Evolutionary conservation across 1,140 invertebrate genomes (phyloP), one percentile per base, ranked within the genome.

Genomic region (Cataglyphis hispanica): DNA sequence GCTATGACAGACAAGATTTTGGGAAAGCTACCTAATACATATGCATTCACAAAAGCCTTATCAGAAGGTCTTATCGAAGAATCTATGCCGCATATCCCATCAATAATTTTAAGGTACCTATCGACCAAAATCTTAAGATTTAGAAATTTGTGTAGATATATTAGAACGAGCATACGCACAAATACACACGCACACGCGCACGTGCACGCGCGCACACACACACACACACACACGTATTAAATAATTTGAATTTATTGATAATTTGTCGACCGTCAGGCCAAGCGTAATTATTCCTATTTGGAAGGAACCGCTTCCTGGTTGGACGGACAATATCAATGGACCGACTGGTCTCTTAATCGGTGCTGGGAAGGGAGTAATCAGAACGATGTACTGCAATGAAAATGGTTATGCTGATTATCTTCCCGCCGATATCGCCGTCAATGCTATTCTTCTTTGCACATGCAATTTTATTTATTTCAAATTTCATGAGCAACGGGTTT

Each of bases 301-400:
- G 97, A 96, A 96, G 87, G 97, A 98, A 86, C 97, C 97, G 0
- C 86, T 98, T 6, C 97, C 97, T 0, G 98, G 98, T 37, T 99
- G 99, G 99, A 98, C 98, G 2, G 98, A 99, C 91, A 99, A 99
- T 92, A 97, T 98, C 80, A 99, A 99, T 92, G 98, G 98, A 31
- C 98, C 98, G 0, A 98, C 97, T 40, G 98, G 97, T 16, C 93
- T 97, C 0, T 92, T 98, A 5, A 97, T 97, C 40, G 97, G 97
- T 3, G 97, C 97, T 60, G 98, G 98, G 43, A 98, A 98, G 95
- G 98, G 98, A 8, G 96, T 98, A 0, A 96, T 98, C 69, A 95
- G 98, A 61, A 97, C 97, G 0, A 98, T 98, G 97, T 97, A 97
- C 88, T 98, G 98, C 91, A 96, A 98, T 90, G 95, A 96, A 64